These are phyloP conservation scores for Phlogophora meticulosa DNA, from an alignment of 2,888 invertebrate genomes.

Conservation along the genomic window DNA sequence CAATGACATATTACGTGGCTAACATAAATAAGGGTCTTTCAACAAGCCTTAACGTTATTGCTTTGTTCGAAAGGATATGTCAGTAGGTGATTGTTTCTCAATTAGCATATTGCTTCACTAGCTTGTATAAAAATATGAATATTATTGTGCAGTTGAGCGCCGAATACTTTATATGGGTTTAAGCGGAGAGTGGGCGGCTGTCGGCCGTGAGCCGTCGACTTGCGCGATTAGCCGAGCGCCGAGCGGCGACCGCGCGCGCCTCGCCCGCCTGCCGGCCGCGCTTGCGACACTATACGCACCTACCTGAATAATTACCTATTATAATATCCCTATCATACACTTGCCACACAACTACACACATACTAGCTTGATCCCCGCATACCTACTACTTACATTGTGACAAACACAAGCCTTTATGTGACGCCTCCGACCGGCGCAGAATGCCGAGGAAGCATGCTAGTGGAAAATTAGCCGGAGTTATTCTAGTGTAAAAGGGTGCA, in stretches of 20 bases:
- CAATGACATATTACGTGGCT: conserved; percentile 40
- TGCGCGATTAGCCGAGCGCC: conserved; percentile 82
- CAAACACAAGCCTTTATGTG: conserved; percentile 42
- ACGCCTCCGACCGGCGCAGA: conserved; percentile 40
- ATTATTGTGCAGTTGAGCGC: conserved; percentile 82
- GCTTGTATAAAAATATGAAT: conserved; percentile 86
- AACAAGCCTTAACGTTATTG: conserved; percentile 48
- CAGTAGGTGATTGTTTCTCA: conserved; percentile 76
- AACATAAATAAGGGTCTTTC: conserved; percentile 59
- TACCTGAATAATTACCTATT: conserved; percentile 81
- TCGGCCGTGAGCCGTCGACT: conserved; percentile 86
- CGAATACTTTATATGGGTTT: conserved; percentile 89
- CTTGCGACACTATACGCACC: conserved; percentile 80
- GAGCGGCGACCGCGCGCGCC: conserved; percentile 55
- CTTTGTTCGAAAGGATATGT: conserved; percentile 65
- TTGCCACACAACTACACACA: conserved; percentile 28
- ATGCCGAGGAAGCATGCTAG: conserved; percentile 48
- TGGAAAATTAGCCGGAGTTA: conserved; percentile 57
- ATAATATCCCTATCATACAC: conserved; percentile 63
- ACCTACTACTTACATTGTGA: conserved; percentile 23
- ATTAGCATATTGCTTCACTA: conserved; percentile 84
- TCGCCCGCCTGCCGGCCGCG: conserved; percentile 56
- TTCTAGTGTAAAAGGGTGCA: conserved; percentile 57
- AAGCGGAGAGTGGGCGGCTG: conserved; percentile 89
- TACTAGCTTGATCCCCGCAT: conserved; percentile 26